Base-by-base conservation (phyloP, 2,888 invertebrate genomes). In the Platynereis dumerilii region DNA sequence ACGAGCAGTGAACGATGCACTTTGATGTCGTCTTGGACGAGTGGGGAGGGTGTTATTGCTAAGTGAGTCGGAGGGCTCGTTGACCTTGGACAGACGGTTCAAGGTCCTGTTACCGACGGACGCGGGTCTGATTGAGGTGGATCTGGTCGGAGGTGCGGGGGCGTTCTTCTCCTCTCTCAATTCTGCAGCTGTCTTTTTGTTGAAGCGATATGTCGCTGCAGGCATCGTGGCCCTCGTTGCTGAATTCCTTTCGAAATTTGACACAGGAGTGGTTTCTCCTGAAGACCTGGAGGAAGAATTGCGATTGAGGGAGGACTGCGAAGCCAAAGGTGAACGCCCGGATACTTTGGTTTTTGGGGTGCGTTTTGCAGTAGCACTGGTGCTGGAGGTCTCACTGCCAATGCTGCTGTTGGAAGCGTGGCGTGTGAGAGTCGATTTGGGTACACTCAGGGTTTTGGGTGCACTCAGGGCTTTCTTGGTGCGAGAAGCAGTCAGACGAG, bases 201-300 rank as follows among this genome's bases (percentile, higher is more conserved):
- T 66, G 42, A 62, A 39, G 20, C 58, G 48, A 17, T 68, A 58
- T n/a, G 69, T 64, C 1, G 74, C 64, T 2, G 73, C 70, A 7
- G 74, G 74, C 67, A 74, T 67, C 3, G 74, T 74, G 27, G 68
- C 58, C 20, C 74, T 52, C 1, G 44, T 52, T 2, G 28, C 28
- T 17, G 65, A 48, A 1, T 70, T 70, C 15, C 74, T 66, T n/a
- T 69, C 68, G 53, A 74, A 74, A 22, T 48, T 48, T n/a, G n/a
- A 27, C 1, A 61, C n/a, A 17, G 61, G 29, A 12, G 53, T 61
- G 5, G 61, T 39, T n/a, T 48, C 48, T 5, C 20, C n/a, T 1
- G 61, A 52, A 53, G 52, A 52, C 2, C 52, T 39, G 5, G 54
- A 39, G 27, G 52, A 28, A 17, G 48, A 48, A 24, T 34, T 52